Evolutionary conservation across 37 sponge, comb jelly and placozoan genomes (phyloP).

Genomic region (Cliona cf. orientalis): DNA sequence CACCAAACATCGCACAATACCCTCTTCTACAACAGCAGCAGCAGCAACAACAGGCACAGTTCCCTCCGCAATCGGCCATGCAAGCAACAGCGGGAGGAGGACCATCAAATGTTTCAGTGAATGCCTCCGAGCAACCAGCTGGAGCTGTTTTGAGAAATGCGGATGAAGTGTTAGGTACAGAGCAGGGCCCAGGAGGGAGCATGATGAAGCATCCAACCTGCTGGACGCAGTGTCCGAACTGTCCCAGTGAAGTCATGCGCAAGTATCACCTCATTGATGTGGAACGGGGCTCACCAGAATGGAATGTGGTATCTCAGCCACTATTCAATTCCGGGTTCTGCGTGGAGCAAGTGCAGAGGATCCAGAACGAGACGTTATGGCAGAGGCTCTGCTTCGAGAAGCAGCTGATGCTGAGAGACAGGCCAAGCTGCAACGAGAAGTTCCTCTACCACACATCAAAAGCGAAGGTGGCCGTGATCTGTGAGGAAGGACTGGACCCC

Average conservation of each 20-base stretch:
- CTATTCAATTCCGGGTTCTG: background rate
- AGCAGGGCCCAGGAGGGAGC: background rate
- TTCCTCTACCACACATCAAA: slow-evolving; percentile 71
- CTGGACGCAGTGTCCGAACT: slow-evolving; percentile 44
- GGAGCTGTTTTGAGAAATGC: background rate
- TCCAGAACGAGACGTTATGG: slow-evolving; percentile 70
- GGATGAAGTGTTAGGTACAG: background rate
- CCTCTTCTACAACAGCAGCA: background rate
- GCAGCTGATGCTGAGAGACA: slow-evolving; percentile 40
- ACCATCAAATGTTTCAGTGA: background rate
- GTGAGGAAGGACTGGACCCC: slow-evolving; percentile 79
- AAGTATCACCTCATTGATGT: slow-evolving; percentile 51
- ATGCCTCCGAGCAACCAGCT: background rate
- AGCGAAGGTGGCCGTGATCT: slow-evolving; percentile 45
- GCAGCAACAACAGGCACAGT: background rate
- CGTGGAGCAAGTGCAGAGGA: slow-evolving; percentile 44
- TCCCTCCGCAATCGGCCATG: background rate
- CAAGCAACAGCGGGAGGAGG: background rate
- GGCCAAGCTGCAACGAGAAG: slow-evolving; percentile 45
- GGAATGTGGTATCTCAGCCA: background rate
- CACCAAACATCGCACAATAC: no score
- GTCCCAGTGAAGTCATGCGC: slow-evolving; percentile 2
- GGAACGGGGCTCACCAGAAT: slow-evolving; percentile 14
- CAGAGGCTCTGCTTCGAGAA: slow-evolving; percentile 60
- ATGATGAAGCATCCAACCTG: slow-evolving; percentile 21